phyloP scores from a whole-genome alignment of 2,113 vertebrate genomes.

The Oryzias melastigma region DNA sequence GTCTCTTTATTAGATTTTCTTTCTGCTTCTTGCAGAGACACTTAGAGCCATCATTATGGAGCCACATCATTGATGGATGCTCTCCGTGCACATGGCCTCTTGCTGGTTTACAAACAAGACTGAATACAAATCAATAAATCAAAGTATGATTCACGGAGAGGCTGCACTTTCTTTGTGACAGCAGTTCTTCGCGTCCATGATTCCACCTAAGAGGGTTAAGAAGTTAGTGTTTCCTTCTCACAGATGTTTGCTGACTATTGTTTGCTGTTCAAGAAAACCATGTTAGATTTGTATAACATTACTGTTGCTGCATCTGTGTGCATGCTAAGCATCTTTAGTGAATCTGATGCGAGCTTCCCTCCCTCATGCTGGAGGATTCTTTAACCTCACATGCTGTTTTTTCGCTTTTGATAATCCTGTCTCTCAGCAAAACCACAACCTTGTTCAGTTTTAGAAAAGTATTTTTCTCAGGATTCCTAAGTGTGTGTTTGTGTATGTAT shows the following conservation, averaged over 20 bases:
- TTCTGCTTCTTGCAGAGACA: conserved; percentile 38
- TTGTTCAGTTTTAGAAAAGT: conserved; percentile 5
- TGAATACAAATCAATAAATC: conserved; percentile 38
- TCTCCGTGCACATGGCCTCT: conserved; percentile 9
- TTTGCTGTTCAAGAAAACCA: background rate
- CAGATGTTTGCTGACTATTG: background rate
- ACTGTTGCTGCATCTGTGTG: too few relatives aligned
- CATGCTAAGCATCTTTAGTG: too few relatives aligned
- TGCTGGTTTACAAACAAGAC: conserved; percentile 26
- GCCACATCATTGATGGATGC: conserved; percentile 41
- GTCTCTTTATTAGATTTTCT: conserved; percentile 52
- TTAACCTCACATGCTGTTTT: background rate
- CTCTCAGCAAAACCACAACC: too few relatives aligned
- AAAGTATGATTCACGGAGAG: conserved; percentile 3
- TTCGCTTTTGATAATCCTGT: too few relatives aligned
- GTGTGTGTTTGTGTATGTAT: background rate
- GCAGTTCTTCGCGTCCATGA: too few relatives aligned
- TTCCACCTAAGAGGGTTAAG: too few relatives aligned
- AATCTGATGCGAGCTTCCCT: too few relatives aligned
- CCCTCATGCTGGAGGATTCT: too few relatives aligned
- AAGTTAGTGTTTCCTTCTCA: background rate
- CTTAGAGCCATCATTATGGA: conserved; percentile 44
- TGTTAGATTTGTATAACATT: too few relatives aligned
- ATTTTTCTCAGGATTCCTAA: conserved; percentile 1
- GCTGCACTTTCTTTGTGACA: too few relatives aligned